Evolutionary conservation across 2,113 vertebrate species (phyloP).

Genomic region (Ramphastos sulfuratus): DNA sequence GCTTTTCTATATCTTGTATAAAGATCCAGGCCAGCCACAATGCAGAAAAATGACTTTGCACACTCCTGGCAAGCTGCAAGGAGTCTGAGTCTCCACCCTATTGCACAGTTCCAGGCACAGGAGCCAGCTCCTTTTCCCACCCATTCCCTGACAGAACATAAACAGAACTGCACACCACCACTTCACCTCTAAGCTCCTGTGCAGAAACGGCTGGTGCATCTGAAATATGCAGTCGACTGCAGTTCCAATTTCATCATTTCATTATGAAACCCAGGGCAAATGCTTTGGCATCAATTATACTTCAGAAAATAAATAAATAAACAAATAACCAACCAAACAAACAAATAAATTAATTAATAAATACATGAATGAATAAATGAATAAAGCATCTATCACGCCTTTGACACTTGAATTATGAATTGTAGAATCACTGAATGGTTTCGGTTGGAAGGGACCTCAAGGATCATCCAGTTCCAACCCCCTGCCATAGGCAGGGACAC

Average conservation of each 20-base stretch:
- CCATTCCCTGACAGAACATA: neutral
- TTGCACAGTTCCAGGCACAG: neutral
- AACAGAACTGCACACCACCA: neutral
- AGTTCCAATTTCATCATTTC: neutral
- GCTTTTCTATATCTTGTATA: neutral
- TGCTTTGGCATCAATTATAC: neutral
- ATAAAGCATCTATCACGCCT: neutral
- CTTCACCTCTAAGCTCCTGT: rapidly evolving
- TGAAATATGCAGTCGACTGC: rapidly evolving
- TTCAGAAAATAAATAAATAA: neutral
- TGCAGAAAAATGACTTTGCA: neutral
- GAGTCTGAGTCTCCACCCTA: neutral
- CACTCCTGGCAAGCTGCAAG: neutral
- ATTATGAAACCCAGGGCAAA: neutral
- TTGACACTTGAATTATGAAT: neutral
- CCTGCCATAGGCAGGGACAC: too few species aligned
- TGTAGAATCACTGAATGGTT: too few species aligned
- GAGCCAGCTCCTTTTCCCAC: neutral
- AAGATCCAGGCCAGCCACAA: neutral
- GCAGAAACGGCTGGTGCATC: neutral
- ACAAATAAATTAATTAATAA: too few species aligned
- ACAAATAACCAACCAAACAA: too few species aligned
- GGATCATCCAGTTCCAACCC: too few species aligned
- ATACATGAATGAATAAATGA: too few species aligned
- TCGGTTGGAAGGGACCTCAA: too few species aligned